A percentile compares a stretch with the other conserved stretches of the same genome.
Conservation (phyloP, 2,888 invertebrate species). For the Erebia aethiops region DNA sequence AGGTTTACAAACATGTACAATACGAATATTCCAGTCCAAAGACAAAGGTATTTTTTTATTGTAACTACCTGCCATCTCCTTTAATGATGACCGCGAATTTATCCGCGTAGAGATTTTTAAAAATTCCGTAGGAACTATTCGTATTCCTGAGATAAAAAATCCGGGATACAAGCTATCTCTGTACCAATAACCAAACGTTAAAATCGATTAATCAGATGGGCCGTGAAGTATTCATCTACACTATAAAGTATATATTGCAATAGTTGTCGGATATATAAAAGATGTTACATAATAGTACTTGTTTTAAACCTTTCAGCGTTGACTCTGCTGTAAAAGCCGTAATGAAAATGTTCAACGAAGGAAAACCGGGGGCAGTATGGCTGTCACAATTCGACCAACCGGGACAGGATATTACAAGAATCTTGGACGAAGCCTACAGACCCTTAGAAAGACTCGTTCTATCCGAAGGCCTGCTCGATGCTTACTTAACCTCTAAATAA, state of each 20-base stretch:
- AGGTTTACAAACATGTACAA: neutral
- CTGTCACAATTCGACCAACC: slow-evolving; percentile 37
- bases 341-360: slow-evolving; percentile 41
- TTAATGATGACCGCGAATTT: too few relatives aligned
- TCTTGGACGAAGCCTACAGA: slow-evolving; percentile 27
- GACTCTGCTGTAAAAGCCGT: slow-evolving; percentile 39
- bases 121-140: too few relatives aligned
- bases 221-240: too few relatives aligned
- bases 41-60: slow-evolving; percentile 31
- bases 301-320: slow-evolving; percentile 34
- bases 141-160: too few relatives aligned
- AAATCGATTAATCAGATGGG: too few relatives aligned
- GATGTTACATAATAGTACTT: too few relatives aligned
- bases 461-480: neutral
- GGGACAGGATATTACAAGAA: slow-evolving; percentile 41
- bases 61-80: neutral
- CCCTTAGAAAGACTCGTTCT: slow-evolving; percentile 28
- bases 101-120: too few relatives aligned
- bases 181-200: too few relatives aligned
- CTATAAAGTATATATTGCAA: too few relatives aligned
- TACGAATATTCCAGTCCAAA: too few relatives aligned
- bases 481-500: neutral
- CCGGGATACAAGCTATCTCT: too few relatives aligned
- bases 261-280: too few relatives aligned
- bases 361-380: slow-evolving; percentile 42